phyloP scores from a whole-genome alignment of 92 coral and sea anemone genomes.

The Epizoanthus stellaris region DNA sequence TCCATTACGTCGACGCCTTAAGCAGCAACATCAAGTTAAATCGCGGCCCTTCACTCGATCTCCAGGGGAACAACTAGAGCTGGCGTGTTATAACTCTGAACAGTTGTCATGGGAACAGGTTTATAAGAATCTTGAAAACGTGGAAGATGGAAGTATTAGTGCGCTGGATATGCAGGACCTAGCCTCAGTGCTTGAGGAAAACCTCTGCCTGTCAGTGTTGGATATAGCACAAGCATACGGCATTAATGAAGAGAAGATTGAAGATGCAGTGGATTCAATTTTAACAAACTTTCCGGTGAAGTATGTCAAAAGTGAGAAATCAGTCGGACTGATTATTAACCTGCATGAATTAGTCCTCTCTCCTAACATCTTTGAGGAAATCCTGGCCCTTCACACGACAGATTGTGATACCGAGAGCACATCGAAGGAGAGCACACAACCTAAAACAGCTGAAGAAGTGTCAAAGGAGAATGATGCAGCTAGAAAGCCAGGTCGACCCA shows the following conservation, averaged over 20 bases:
- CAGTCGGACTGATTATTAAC: conserved; percentile 26
- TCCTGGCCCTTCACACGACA: conserved; percentile 25
- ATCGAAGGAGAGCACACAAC: conserved; percentile 10
- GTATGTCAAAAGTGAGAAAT: conserved; percentile 31
- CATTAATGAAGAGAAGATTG: background rate
- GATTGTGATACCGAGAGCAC: conserved; percentile 20
- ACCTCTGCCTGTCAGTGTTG: conserved; percentile 13
- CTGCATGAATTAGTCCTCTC: conserved; percentile 37
- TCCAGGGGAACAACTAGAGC: conserved; percentile 13
- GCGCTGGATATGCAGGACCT: conserved; percentile 11
- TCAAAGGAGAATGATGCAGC: conserved; percentile 2
- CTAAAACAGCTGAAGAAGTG: conserved; percentile 24
- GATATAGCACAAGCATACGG: conserved; percentile 7
- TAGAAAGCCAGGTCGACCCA: conserved; percentile 6
- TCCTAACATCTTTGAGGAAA: conserved; percentile 28
- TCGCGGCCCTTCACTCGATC: background rate
- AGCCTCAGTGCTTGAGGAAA: conserved; percentile 16
- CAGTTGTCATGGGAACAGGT: conserved; percentile 16
- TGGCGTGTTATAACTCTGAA: conserved; percentile 3
- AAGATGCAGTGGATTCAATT: conserved; percentile 15
- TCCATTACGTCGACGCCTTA: conserved; percentile 1
- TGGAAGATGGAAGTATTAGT: background rate
- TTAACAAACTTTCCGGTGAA: conserved; percentile 37
- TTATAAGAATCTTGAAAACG: background rate
- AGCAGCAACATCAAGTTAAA: conserved; percentile 2